phyloP scores from a whole-genome alignment of 2,113 vertebrate genomes.

The Nanorana parkeri region DNA sequence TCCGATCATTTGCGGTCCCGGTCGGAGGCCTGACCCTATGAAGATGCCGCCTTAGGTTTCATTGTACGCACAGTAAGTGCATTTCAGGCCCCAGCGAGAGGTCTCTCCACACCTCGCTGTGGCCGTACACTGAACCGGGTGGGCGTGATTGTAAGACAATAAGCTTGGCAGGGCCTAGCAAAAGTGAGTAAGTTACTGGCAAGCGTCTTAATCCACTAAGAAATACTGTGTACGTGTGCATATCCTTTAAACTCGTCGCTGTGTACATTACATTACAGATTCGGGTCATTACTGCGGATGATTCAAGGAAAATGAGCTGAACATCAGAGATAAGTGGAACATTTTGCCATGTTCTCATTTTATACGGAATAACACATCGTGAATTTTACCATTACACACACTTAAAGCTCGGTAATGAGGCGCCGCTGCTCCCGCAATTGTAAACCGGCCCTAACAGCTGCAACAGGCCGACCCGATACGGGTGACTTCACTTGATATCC shows the following conservation, averaged over 20 bases:
- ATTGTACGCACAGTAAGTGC: no score
- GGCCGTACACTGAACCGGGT: slow-evolving; percentile 25
- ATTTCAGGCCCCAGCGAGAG: neutral
- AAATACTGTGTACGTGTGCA: slow-evolving; percentile 17
- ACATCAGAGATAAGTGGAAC: slow-evolving; percentile 21
- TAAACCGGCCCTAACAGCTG: neutral
- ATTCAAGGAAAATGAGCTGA: slow-evolving; percentile 21
- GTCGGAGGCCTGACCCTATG: no score
- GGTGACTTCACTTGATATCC: slow-evolving; percentile 7
- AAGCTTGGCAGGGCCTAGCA: slow-evolving; percentile 9
- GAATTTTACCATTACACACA: slow-evolving; percentile 6
- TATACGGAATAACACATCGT: neutral
- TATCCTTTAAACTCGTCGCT: slow-evolving; percentile 7
- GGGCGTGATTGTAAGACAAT: slow-evolving; percentile 25
- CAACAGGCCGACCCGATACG: neutral
- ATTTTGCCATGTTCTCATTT: neutral
- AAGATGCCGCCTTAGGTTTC: neutral
- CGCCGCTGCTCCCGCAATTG: neutral
- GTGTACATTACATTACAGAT: slow-evolving; percentile 17
- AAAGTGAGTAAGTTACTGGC: slow-evolving; percentile 34
- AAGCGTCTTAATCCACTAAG: slow-evolving; percentile 22
- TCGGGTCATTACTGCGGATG: slow-evolving; percentile 18
- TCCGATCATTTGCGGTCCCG: no score
- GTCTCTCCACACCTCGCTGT: neutral
- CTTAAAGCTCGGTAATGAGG: neutral